Percentiles rank a stretch among this genome's conserved stretches.
These are phyloP conservation scores for Stenchaetothrips biformis DNA, from an alignment of 2,888 invertebrate genomes.

Conservation along the genomic window DNA sequence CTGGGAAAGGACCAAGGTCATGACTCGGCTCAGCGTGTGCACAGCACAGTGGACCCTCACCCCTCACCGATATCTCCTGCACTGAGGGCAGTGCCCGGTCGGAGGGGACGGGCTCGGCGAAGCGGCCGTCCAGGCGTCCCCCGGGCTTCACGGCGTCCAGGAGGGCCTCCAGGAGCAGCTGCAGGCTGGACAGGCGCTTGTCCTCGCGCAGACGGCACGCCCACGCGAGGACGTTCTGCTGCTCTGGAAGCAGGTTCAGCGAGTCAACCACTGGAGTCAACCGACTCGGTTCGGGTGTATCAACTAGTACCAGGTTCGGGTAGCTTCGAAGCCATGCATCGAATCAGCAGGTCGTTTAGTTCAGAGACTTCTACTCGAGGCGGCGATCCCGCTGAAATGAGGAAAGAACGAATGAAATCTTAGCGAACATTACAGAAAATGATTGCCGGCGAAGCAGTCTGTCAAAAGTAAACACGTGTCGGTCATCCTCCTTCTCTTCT, in stretches of 20 bases:
- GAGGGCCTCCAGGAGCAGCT: neutral
- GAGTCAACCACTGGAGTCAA: neutral
- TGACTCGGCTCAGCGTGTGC: no score
- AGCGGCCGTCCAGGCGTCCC: neutral
- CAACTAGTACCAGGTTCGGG: neutral
- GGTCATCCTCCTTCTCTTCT: no score
- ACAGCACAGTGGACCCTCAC: neutral
- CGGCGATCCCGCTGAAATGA: no score
- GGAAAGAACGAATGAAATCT: no score
- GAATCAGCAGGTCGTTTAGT: constrained; percentile 1
- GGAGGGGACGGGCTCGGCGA: neutral
- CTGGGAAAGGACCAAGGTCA: neutral
- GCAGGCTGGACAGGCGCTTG: neutral
- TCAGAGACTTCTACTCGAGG: no score
- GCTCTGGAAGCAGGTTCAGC: neutral
- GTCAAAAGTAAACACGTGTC: no score
- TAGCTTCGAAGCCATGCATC: neutral
- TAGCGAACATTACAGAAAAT: no score
- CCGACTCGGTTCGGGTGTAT: neutral
- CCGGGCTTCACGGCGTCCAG: neutral
- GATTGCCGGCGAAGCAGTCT: no score
- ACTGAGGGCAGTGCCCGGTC: neutral
- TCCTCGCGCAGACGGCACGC: neutral
- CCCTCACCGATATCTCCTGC: neutral
- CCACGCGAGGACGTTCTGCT: neutral